Conservation (phyloP, 2,113 vertebrate genomes). For the Chrysemys picta region DNA sequence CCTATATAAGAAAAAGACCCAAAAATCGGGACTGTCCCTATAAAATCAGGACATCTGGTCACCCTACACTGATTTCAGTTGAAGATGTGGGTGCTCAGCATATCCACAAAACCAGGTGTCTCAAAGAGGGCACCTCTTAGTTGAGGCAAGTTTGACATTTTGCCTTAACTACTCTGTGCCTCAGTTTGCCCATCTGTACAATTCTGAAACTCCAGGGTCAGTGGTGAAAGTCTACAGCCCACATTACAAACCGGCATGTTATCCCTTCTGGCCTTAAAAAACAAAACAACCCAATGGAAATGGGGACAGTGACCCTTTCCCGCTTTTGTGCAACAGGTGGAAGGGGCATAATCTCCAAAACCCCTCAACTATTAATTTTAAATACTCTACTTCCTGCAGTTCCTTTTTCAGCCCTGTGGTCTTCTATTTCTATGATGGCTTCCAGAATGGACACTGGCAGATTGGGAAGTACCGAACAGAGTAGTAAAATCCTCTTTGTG, state of each 20-base stretch:
- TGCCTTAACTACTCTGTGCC: background rate
- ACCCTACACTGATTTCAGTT: background rate
- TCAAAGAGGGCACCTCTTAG: background rate
- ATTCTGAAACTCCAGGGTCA: background rate
- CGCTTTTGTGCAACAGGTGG: background rate
- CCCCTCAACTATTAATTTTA: background rate
- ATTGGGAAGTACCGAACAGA: background rate
- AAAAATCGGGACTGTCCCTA: too few relatives aligned
- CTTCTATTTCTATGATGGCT: background rate
- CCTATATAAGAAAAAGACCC: too few relatives aligned
- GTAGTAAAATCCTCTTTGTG: background rate
- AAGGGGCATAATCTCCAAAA: background rate
- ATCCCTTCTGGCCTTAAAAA: background rate
- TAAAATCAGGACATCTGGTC: too few relatives aligned
- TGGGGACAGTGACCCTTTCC: background rate
- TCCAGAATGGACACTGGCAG: background rate
- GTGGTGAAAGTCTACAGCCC: background rate
- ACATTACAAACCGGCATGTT: background rate
- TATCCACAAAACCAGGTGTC: background rate
- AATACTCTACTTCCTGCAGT: background rate
- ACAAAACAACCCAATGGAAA: background rate
- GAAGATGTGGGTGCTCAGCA: background rate
- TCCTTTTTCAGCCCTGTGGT: fast-evolving
- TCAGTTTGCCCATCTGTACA: background rate
- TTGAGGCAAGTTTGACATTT: background rate